phyloP scores from a whole-genome alignment of 2,888 invertebrate species.

The Torymus texanus region DNA sequence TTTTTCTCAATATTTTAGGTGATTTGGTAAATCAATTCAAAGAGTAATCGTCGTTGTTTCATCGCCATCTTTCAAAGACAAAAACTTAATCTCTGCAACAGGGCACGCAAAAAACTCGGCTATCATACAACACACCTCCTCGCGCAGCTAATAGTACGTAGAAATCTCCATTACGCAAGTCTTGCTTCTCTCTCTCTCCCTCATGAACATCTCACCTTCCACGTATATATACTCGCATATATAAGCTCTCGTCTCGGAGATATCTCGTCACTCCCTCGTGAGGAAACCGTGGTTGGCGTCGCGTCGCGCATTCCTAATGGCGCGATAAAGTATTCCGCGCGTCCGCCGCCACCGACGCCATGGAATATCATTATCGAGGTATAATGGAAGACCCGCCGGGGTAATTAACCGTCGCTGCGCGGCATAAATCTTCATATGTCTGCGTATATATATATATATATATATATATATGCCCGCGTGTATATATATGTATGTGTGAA shows the following conservation, averaged over 20 bases:
- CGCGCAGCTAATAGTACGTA: no score
- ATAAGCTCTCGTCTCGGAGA: no score
- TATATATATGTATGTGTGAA: constrained; percentile 61
- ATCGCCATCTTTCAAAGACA: no score
- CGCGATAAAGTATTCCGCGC: constrained; percentile 39
- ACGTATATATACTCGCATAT: no score
- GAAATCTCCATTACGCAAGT: constrained; percentile 4
- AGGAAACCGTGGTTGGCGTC: constrained; percentile 11
- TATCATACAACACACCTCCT: no score
- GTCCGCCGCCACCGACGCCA: neutral
- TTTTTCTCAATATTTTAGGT: no score
- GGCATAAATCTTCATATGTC: constrained; percentile 66
- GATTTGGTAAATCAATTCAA: no score
- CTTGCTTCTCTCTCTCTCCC: neutral
- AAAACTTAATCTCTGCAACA: no score
- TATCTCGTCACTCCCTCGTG: no score
- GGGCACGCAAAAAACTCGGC: no score
- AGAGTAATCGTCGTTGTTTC: no score
- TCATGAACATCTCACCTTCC: no score
- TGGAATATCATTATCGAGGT: constrained; percentile 73
- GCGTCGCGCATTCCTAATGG: constrained; percentile 49
- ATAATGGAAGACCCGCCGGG: constrained; percentile 68
- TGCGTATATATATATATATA: neutral
- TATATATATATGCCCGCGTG: constrained; percentile 45
- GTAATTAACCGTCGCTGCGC: constrained; percentile 73